phyloP scores from a whole-genome alignment of 2,888 invertebrate species.

The Nemoura dubitans region DNA sequence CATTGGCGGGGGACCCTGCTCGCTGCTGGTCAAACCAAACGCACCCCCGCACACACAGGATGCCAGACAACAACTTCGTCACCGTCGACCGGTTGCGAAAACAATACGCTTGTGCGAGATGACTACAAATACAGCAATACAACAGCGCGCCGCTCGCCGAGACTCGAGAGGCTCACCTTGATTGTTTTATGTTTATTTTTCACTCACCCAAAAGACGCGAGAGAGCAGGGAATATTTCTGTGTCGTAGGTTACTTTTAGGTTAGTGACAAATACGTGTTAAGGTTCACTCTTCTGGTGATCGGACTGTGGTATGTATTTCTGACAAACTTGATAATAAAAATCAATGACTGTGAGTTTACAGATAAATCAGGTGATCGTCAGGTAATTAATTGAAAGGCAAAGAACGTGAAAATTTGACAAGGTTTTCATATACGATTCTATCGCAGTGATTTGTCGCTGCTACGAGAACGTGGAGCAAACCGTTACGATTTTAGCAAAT shows the following conservation, averaged over 20 bases:
- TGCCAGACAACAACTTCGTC: slow-evolving; percentile 34
- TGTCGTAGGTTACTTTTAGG: neutral
- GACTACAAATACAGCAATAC: neutral
- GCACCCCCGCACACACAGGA: slow-evolving; percentile 13
- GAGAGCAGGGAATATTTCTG: neutral
- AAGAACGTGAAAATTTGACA: no score
- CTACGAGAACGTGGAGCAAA: neutral
- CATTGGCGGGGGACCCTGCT: slow-evolving; percentile 12
- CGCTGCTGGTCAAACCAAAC: slow-evolving; percentile 22
- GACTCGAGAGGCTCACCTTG: neutral
- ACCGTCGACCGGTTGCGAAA: neutral
- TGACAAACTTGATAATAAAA: no score
- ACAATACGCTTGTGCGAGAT: neutral
- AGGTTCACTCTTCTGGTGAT: no score
- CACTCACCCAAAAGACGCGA: neutral
- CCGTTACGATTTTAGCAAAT: neutral
- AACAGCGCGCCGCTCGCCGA: neutral
- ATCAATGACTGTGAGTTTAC: no score
- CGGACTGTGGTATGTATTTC: no score
- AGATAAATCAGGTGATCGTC: no score
- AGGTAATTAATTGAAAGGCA: no score
- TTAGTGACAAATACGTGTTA: neutral
- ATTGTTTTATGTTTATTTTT: neutral
- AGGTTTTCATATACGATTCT: no score
- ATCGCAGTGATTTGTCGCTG: no score